phyloP scores from a whole-genome alignment of 1,140 invertebrate species.

The Bombus vancouverensis region DNA sequence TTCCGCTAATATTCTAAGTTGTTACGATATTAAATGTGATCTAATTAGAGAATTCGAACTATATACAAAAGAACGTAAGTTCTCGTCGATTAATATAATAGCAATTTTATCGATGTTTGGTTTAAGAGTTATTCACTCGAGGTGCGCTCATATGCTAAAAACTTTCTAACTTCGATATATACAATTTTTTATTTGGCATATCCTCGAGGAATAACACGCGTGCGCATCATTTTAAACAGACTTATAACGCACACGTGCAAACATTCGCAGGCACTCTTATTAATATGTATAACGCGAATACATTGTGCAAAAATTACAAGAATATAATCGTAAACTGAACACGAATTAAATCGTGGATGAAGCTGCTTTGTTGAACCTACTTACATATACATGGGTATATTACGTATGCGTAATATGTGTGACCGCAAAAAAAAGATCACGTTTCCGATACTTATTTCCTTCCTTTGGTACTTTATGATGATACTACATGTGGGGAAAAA shows the following conservation, averaged over 20 bases:
- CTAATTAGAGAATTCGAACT: conserved; percentile 23
- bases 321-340: neutral
- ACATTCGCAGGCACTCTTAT: conserved; percentile 50
- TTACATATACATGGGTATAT: neutral
- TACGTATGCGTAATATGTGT: neutral
- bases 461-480: neutral
- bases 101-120: conserved; percentile 5
- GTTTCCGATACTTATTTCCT: neutral
- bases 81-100: too few relatives aligned
- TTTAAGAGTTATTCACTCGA: neutral
- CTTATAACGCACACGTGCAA: neutral
- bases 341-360: neutral
- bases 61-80: conserved; percentile 37
- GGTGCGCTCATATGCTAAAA: conserved; percentile 5
- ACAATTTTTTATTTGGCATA: conserved; percentile 39
- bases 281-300: conserved; percentile 28
- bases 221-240: conserved; percentile 1
- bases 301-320: conserved; percentile 15
- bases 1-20: neutral
- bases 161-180: conserved; percentile 23
- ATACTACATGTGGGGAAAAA: neutral
- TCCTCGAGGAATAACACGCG: conserved; percentile 20
- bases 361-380: neutral
- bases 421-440: neutral
- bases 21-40: neutral